Percentiles rank a stretch among this genome's conserved stretches.
phyloP scores from a whole-genome alignment of 2,113 vertebrate genomes.

The Saccopteryx bilineata region DNA sequence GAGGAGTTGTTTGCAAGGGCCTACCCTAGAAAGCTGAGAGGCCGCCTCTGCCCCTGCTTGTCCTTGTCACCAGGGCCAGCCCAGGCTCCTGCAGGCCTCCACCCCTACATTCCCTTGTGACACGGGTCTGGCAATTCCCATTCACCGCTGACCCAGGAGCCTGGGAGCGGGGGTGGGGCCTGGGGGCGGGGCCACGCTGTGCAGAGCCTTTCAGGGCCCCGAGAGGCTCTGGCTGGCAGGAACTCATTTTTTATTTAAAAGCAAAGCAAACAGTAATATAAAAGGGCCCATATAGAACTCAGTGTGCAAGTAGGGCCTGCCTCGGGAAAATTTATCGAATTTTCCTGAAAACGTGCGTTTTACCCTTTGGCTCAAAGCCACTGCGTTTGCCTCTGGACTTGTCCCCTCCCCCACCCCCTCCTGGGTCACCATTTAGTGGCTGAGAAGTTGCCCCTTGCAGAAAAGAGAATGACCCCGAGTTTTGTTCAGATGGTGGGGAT shows the following conservation, averaged over 20 bases:
- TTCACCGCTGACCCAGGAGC: neutral
- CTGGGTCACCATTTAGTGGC: constrained; percentile 69
- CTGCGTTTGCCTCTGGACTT: constrained; percentile 75
- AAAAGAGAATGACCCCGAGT: constrained; percentile 80
- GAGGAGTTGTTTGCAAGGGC: neutral
- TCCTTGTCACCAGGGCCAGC: neutral
- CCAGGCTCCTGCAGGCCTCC: rapidly evolving
- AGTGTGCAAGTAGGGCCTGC: constrained; percentile 73
- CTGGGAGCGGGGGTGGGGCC: constrained; percentile 59
- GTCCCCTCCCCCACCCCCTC: neutral
- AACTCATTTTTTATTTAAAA: constrained; percentile 80
- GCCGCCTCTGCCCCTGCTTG: neutral
- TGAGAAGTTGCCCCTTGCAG: constrained; percentile 79
- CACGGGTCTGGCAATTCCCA: rapidly evolving
- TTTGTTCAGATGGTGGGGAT: constrained; percentile 75
- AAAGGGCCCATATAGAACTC: constrained; percentile 77
- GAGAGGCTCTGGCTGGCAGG: constrained; percentile 46
- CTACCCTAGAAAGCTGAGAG: neutral
- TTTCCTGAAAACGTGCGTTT: constrained; percentile 85
- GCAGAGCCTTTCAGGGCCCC: neutral
- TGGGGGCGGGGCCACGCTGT: neutral
- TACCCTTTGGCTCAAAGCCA: constrained; percentile 84
- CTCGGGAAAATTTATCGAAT: constrained; percentile 82
- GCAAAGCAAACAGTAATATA: constrained; percentile 78
- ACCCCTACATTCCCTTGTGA: neutral